A percentile compares a stretch with the other conserved stretches of the same genome.
Conservation (phyloP, 2,113 vertebrate species). For the Proterorhinus semilunaris region DNA sequence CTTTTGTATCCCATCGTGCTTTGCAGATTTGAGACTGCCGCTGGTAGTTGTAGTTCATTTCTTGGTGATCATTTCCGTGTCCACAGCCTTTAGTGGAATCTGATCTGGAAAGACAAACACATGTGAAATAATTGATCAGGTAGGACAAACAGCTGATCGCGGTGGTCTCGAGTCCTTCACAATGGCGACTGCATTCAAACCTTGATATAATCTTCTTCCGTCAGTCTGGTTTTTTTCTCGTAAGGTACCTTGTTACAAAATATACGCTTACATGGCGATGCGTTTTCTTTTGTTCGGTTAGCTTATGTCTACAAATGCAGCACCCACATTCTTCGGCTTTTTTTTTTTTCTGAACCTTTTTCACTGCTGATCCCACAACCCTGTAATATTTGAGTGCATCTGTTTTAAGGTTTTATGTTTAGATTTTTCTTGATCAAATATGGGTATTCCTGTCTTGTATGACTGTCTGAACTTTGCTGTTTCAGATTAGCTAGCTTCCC, state of each 20-base stretch:
- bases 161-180: not conserved
- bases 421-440: not conserved
- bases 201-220: not conserved
- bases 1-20: constrained; percentile 48
- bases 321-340: constrained; percentile 11
- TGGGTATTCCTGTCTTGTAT: not conserved
- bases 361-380: not conserved
- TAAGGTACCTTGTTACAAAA: constrained; percentile 35
- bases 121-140: constrained; percentile 79
- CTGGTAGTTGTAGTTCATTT: constrained; percentile 69
- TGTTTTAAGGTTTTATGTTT: not conserved
- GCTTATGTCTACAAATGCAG: constrained; percentile 57
- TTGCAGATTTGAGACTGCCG: not conserved
- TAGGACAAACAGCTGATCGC: constrained; percentile 52
- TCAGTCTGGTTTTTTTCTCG: not conserved
- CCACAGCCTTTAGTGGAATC: constrained; percentile 61
- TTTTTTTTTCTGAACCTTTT: not conserved
- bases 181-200: not conserved
- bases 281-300: constrained; percentile 73
- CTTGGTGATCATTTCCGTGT: constrained; percentile 54
- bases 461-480: constrained; percentile 15
- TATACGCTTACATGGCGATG: constrained; percentile 65
- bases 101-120: constrained; percentile 70
- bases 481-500: constrained; percentile 16
- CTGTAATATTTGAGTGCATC: not conserved